Evolutionary conservation across 2,113 vertebrate genomes (phyloP).

Genomic region (Noctilio leporinus): DNA sequence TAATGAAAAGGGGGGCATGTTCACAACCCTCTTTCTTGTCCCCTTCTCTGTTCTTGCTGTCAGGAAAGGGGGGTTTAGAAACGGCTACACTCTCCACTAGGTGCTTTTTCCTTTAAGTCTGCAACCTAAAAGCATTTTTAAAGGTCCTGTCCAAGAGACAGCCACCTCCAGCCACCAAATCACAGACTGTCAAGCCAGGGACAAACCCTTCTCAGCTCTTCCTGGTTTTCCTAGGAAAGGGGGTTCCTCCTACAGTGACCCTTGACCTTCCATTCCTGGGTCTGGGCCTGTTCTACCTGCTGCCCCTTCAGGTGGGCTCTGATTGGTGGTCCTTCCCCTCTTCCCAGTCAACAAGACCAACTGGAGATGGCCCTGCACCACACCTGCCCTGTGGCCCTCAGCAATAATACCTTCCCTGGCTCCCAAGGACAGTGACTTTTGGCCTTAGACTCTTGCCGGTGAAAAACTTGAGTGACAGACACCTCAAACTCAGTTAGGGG

Average conservation of each 20-base stretch:
- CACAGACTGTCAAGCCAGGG: background rate
- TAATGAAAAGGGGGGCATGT: background rate
- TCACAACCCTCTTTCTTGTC: background rate
- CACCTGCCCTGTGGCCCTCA: constrained; percentile 68
- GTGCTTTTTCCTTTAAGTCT: constrained; percentile 54
- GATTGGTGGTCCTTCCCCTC: background rate
- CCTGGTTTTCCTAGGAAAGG: background rate
- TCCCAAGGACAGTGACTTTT: constrained; percentile 62
- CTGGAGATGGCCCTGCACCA: constrained; percentile 26
- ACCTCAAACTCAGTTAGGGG: constrained; percentile 15
- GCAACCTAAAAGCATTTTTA: constrained; percentile 1
- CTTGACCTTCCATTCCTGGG: background rate
- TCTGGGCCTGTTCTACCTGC: background rate
- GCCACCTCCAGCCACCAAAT: background rate
- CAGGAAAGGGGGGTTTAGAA: constrained; percentile 3
- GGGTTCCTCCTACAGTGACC: background rate
- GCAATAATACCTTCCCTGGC: constrained; percentile 77
- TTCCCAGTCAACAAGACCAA: background rate
- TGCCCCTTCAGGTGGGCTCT: background rate
- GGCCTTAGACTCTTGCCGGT: constrained; percentile 72
- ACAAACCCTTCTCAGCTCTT: background rate
- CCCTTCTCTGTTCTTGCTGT: background rate
- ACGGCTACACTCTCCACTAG: constrained; percentile 33
- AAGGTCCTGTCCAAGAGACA: background rate
- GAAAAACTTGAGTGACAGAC: constrained; percentile 15